Evolutionary conservation across 2,113 vertebrate genomes (phyloP), one percentile per base, ranked within the genome.

Genomic region (Amblyornis subalaris): DNA sequence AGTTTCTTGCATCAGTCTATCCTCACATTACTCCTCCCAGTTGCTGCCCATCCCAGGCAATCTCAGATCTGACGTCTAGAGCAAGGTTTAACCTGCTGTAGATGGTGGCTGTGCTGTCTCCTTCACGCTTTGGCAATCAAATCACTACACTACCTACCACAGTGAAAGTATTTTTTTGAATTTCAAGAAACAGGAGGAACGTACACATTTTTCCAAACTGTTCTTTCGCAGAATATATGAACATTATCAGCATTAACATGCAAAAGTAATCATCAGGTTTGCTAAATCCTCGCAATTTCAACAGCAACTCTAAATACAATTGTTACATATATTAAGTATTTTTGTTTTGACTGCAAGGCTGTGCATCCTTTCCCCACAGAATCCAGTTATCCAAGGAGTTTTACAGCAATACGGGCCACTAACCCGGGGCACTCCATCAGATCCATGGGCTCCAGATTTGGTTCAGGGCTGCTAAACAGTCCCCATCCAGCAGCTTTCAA

Each of bases 1-100:
- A 78, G 94, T 70, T 81, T 86, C 74, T 82, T 93, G 72, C 74
- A 84, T 61, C 74, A 94, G 53, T 28, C 42, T 20, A 40, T 40
- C 66, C 79, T 67, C 78, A n/a, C 17, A 6, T 44, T 22, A 42
- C 42, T 66, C 50, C 5, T 2, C n/a, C 77, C 36, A 75, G 61
- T 51, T 13, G 3, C 26, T 61, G 81, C 76, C 53, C 48, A 92
- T 4, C 12, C 12, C 55, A 70, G 47, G 36, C 47, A 62, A 33
- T 20, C 42, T 65, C 73, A 85, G 60, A 61, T 58, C 53, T 64
- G 25, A 83, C 40, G 38, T 45, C 44, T 13, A 67, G 6, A 77
- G 20, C 36, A 60, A 76, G 36, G 22, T 60, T 82, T 85, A 64
- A 85, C 44, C 35, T 36, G 6, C 35, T 58, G 7, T 33, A 28